These are phyloP conservation scores for Petrocephalus sullivani DNA, from an alignment of 2,797 vertebrate genomes.

Conservation along the genomic window DNA sequence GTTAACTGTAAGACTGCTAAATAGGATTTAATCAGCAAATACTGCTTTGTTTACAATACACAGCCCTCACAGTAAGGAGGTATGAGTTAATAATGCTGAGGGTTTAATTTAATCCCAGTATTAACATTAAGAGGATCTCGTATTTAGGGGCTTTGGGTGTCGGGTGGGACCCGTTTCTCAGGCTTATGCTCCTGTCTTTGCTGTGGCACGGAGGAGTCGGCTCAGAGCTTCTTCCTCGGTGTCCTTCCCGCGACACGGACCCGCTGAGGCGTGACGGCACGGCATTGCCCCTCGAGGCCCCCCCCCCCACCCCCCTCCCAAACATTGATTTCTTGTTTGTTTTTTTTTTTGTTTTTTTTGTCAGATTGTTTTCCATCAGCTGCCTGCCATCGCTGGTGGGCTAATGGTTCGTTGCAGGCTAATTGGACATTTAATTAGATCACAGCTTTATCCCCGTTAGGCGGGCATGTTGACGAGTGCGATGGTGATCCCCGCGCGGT, in stretches of 20 bases:
- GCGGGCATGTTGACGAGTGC: conserved; percentile 40
- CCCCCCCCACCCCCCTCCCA: background rate
- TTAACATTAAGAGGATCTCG: background rate
- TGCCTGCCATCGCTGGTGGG: conserved; percentile 62
- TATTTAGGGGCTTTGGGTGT: background rate
- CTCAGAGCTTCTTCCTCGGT: background rate
- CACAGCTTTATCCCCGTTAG: conserved; percentile 78
- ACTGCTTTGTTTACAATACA: background rate
- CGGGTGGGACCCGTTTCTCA: background rate
- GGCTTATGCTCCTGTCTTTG: background rate
- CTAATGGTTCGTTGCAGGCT: conserved; percentile 71
- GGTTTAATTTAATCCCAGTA: background rate
- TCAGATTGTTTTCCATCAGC: conserved; percentile 69
- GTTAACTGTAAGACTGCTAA: background rate
- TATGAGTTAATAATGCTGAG: background rate
- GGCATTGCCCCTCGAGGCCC: background rate
- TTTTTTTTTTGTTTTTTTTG: conserved; percentile 49
- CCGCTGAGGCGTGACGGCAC: background rate
- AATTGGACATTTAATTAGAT: conserved; percentile 84
- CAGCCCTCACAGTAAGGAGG: background rate
- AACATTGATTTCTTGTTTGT: conserved; percentile 76
- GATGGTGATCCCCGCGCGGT: background rate
- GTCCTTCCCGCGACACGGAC: background rate
- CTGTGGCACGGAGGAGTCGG: background rate
- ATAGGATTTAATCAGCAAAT: background rate